A percentile compares a stretch with the other conserved stretches of the same genome.
Evolutionary conservation across 2,797 vertebrate species (phyloP).

Genomic region (Staurois parvus): DNA sequence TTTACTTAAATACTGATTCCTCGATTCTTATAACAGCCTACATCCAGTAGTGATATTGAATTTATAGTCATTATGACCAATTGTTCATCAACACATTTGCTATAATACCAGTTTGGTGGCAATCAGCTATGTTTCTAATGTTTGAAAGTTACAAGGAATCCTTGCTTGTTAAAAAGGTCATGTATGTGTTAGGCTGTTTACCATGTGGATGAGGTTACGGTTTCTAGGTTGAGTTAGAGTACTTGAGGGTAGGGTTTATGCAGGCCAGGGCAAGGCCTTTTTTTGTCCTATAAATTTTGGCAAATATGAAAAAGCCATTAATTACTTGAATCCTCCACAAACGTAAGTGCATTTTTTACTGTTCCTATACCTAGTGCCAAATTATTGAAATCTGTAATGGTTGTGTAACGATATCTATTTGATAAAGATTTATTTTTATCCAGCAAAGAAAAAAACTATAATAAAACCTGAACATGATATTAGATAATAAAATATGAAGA

Average conservation of each 20-base stretch:
- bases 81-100: too few species aligned
- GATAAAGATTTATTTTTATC: neutral
- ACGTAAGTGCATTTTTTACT: neutral
- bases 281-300: neutral
- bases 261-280: neutral
- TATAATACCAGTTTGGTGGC: too few species aligned
- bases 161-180: too few species aligned
- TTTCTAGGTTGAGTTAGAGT: neutral
- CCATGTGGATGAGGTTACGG: neutral
- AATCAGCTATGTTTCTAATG: too few species aligned
- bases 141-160: too few species aligned
- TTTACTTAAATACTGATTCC: too few species aligned
- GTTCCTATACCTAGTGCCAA: neutral
- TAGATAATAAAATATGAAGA: neutral
- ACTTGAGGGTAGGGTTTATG: neutral
- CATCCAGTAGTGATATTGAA: too few species aligned
- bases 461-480: neutral
- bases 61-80: too few species aligned
- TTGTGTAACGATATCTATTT: neutral
- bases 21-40: too few species aligned
- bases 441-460: slow-evolving; percentile 34
- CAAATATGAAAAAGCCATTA: neutral
- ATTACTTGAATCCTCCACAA: neutral
- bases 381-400: neutral
- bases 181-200: neutral